Conservation (phyloP, 2,113 vertebrate species). For the Neopipo cinnamomea region DNA sequence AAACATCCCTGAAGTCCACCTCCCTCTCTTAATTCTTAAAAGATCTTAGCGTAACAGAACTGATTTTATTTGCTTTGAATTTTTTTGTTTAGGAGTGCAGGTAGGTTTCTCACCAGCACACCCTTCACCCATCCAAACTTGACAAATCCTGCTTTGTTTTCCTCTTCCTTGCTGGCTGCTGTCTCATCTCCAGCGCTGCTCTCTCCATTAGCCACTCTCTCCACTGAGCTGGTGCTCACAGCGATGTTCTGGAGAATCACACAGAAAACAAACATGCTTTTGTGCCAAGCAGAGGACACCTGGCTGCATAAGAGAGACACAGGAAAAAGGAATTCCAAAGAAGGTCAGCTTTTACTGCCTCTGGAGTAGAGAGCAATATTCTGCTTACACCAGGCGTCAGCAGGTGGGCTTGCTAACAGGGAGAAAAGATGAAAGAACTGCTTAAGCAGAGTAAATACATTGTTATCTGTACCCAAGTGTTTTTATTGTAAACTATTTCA, state of each 20-base stretch:
- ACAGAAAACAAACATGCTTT: neutral
- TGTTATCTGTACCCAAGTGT: neutral
- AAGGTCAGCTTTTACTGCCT: neutral
- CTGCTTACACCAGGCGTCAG: neutral
- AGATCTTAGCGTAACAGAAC: neutral
- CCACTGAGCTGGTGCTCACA: slow-evolving; percentile 66
- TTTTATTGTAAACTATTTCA: neutral
- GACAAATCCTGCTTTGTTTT: slow-evolving; percentile 71
- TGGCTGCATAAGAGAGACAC: neutral
- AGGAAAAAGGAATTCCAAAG: neutral
- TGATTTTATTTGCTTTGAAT: neutral
- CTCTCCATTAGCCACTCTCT: slow-evolving; percentile 79
- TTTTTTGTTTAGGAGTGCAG: neutral
- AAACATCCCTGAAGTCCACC: neutral
- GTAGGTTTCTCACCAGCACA: slow-evolving; percentile 87
- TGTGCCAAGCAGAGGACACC: neutral
- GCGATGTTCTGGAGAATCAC: slow-evolving; percentile 78
- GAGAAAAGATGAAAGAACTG: neutral
- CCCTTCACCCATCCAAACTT: slow-evolving; percentile 99
- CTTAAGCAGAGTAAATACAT: neutral
- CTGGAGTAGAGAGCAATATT: neutral
- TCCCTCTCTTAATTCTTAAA: neutral
- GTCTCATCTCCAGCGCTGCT: slow-evolving; percentile 79
- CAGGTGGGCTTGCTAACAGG: neutral
- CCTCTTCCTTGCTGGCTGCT: slow-evolving; percentile 69